Evolutionary conservation across 2,888 invertebrate species (phyloP), one percentile per base, ranked within the genome.

Genomic region (Chrysolina oricalcia): DNA sequence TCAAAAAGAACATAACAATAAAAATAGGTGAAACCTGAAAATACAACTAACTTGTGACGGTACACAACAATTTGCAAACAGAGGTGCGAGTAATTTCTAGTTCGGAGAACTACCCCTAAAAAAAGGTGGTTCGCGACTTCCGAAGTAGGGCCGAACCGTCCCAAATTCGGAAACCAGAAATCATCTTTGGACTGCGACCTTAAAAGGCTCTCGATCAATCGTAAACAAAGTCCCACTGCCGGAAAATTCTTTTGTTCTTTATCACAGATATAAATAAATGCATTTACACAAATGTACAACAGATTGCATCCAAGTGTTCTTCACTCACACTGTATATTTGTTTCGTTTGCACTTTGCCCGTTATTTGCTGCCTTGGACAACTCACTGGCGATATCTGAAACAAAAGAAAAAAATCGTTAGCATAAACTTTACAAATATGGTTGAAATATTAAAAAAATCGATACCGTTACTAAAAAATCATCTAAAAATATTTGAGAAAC

Each of bases 221-320:
- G 19, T n/a, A 48, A 48, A 40, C 67, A 76, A 80, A 80, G 82
- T 82, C 83, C 84, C 83, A 81, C 83, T 82, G 82, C 84, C 82
- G 80, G 82, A 84, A 81, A 79, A 81, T 80, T 82, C 81, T 84
- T 86, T 86, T 86, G 86, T 87, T 87, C 86, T 84, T 88, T 89
- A 89, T 89, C 89, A 89, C 89, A 89, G 89, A 89, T 89, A 89
- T 86, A 88, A 89, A 84, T 89, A 89, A 89, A 89, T 89, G 89
- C 89, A 88, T 89, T 86, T 88, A 87, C 87, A 88, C 87, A 87
- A 87, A 88, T 88, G 85, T 87, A 88, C 87, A 88, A 86, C 85
- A 85, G 85, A 87, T 87, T 87, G 86, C 85, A 85, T 85, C 81
- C 82, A 83, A 81, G 74, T 73, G 76, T 77, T 70, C 46, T 76